Evolutionary conservation across 2,888 invertebrate genomes (phyloP).

Genomic region (Himalopsyche tibetana): DNA sequence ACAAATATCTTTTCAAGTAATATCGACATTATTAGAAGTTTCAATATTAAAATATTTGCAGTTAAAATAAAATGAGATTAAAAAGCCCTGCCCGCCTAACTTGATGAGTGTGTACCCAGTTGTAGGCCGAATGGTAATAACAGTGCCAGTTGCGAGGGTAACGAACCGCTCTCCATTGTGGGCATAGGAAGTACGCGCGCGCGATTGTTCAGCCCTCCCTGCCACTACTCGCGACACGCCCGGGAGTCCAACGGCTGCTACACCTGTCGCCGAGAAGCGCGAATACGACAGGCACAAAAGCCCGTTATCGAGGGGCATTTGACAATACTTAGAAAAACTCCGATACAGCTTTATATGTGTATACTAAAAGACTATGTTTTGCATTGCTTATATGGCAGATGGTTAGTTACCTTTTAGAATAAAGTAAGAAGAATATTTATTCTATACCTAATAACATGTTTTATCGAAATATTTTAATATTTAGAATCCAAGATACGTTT

Average conservation of each 20-base stretch:
- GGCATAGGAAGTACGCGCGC: conserved; percentile 19
- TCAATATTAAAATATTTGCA: too few species aligned
- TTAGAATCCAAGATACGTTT: too few species aligned
- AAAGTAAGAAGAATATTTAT: too few species aligned
- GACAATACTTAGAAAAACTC: background rate
- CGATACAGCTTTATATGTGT: too few species aligned
- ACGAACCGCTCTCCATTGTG: conserved; percentile 9
- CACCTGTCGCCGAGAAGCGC: conserved; percentile 13
- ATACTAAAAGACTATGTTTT: too few species aligned
- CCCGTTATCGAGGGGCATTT: background rate
- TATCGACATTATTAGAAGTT: too few species aligned
- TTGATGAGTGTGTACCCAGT: background rate
- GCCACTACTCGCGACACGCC: background rate
- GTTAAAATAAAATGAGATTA: too few species aligned
- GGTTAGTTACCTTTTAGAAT: too few species aligned
- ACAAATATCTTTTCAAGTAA: too few species aligned
- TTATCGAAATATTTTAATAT: too few species aligned
- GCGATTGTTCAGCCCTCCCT: background rate
- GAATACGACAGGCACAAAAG: background rate
- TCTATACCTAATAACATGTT: too few species aligned
- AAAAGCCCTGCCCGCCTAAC: background rate
- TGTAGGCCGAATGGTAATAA: background rate
- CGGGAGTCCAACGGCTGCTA: background rate
- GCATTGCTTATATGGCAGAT: too few species aligned
- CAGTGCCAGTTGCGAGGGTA: conserved; percentile 8